Evolutionary conservation across 2,113 vertebrate species (phyloP).

Genomic region (Ceyx melanurus): DNA sequence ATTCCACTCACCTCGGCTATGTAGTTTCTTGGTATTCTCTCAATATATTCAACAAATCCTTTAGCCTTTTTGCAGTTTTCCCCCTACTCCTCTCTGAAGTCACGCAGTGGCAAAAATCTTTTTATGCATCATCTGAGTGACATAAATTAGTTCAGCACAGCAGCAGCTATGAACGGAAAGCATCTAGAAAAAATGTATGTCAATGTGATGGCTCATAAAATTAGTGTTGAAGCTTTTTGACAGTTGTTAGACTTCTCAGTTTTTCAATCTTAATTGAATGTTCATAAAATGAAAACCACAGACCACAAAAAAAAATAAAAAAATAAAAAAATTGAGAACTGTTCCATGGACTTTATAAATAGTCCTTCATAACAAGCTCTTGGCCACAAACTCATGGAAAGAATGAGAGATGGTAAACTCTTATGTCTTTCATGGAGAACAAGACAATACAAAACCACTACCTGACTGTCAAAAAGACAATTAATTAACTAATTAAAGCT

Average conservation of each 20-base stretch:
- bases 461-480: background rate
- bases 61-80: background rate
- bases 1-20: background rate
- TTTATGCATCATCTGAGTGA: background rate
- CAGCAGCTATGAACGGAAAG: background rate
- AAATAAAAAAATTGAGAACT: no score
- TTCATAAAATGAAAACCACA: no score
- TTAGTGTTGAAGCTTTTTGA: background rate
- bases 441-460: background rate
- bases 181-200: background rate
- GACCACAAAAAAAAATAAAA: no score
- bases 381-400: no score
- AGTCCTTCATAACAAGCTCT: no score
- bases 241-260: background rate
- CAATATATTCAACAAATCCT: background rate
- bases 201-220: background rate
- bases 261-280: background rate
- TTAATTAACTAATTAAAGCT: background rate
- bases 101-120: background rate
- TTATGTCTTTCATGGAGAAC: no score
- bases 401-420: no score
- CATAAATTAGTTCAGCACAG: background rate
- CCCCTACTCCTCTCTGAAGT: background rate
- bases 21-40: background rate
- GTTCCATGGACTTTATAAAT: no score